Evolutionary conservation across 2,113 vertebrate species (phyloP).

Genomic region (Myrmecophaga tridactyla): DNA sequence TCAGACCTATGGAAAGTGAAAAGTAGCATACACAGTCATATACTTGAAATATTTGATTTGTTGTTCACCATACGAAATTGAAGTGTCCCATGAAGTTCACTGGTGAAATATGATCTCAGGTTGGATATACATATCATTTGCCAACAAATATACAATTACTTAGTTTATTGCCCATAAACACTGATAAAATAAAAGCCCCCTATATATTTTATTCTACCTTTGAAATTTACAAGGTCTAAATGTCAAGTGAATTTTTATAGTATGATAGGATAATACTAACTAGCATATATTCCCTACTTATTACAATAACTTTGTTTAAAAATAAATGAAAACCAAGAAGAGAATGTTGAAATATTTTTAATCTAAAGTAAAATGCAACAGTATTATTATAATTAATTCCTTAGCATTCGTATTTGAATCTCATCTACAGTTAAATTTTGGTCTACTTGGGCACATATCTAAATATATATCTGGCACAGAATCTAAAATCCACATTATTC

Average conservation of each 20-base stretch:
- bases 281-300: background rate
- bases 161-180: background rate
- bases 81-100: background rate
- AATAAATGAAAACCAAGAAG: background rate
- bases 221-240: background rate
- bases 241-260: background rate
- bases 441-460: background rate
- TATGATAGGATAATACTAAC: background rate
- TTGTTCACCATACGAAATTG: conserved; percentile 11
- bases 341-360: background rate
- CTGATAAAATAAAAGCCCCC: background rate
- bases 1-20: background rate
- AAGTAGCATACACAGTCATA: background rate
- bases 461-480: background rate
- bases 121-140: background rate
- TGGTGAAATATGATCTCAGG: background rate
- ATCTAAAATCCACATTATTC: background rate
- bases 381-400: background rate
- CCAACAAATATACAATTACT: background rate
- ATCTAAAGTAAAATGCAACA: background rate
- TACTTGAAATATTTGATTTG: background rate
- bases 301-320: background rate
- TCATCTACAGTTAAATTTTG: background rate
- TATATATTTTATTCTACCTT: conserved; percentile 38
- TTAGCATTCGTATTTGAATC: background rate